Percentiles rank a stretch among this genome's conserved stretches.
phyloP scores from a whole-genome alignment of 2,888 invertebrate species.

The Dynastes tityus region DNA sequence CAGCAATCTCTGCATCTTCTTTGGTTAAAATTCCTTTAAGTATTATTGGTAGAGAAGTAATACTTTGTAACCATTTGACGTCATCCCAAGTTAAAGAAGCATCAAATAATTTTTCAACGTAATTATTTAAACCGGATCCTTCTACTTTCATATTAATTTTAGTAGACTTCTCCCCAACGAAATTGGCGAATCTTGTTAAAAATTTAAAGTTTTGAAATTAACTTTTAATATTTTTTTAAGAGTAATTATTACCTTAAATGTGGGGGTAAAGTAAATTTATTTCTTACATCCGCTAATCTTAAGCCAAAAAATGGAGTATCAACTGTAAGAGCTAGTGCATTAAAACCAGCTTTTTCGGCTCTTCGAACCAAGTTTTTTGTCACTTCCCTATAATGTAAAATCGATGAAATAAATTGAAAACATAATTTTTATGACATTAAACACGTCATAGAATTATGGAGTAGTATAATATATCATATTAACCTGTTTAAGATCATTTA shows the following conservation, averaged over 20 bases:
- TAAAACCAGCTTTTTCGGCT: slow-evolving; percentile 89
- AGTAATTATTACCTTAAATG: slow-evolving; percentile 77
- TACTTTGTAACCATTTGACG: slow-evolving; percentile 86
- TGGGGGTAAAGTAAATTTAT: slow-evolving; percentile 86
- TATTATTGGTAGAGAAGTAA: slow-evolving; percentile 86
- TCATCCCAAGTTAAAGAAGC: slow-evolving; percentile 89
- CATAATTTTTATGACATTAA: no score
- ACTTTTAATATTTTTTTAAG: neutral
- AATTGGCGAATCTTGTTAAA: slow-evolving; percentile 82
- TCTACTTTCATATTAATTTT: slow-evolving; percentile 71
- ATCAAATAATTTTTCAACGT: slow-evolving; percentile 86
- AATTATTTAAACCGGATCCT: slow-evolving; percentile 85
- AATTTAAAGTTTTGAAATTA: neutral
- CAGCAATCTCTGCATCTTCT: slow-evolving; percentile 87
- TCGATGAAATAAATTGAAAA: no score
- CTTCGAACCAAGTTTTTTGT: slow-evolving; percentile 81
- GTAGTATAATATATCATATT: no score
- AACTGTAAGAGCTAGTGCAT: slow-evolving; percentile 89
- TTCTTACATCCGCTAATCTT: slow-evolving; percentile 85
- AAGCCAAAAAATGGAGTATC: slow-evolving; percentile 92
- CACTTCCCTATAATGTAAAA: slow-evolving; percentile 72
- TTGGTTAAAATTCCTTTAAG: slow-evolving; percentile 90
- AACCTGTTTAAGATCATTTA: no score
- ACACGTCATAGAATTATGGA: neutral
- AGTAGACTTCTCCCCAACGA: slow-evolving; percentile 74